Percentiles rank a stretch among this genome's conserved stretches.
phyloP scores from a whole-genome alignment of 2,113 vertebrate species.

The Solea solea region DNA sequence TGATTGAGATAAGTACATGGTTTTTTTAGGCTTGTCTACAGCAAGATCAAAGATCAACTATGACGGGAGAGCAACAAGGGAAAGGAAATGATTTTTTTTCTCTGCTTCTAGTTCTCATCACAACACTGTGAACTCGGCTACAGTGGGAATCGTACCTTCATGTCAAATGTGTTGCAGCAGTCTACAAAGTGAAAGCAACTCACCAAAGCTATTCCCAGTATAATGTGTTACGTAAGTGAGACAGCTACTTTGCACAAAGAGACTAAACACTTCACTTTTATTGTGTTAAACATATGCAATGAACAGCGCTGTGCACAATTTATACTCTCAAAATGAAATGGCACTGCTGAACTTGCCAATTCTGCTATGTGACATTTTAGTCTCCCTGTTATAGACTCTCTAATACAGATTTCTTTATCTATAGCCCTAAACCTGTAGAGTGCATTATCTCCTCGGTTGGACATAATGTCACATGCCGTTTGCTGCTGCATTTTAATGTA shows the following conservation, averaged over 20 bases:
- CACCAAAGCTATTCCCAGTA: constrained; percentile 47
- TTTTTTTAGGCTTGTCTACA: constrained; percentile 47
- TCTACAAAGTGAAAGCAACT: constrained; percentile 56
- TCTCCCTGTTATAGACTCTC: constrained; percentile 20
- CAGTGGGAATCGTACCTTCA: constrained; percentile 53
- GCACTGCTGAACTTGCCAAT: constrained; percentile 20
- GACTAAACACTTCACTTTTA: constrained; percentile 39
- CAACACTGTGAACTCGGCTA: constrained; percentile 47
- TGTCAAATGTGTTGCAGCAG: constrained; percentile 59
- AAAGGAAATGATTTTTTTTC: constrained; percentile 38
- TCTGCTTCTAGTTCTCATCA: constrained; percentile 18
- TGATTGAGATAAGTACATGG: constrained; percentile 40
- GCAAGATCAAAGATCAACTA: constrained; percentile 54
- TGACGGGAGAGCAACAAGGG: constrained; percentile 37
- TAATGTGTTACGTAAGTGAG: constrained; percentile 55
- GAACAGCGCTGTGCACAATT: constrained; percentile 16
- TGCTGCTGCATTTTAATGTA: constrained; percentile 37
- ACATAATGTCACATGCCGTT: constrained; percentile 7
- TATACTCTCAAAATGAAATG: background rate
- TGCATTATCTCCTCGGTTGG: background rate
- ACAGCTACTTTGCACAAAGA: constrained; percentile 40
- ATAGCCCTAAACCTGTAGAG: background rate
- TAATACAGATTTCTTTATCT: constrained; percentile 6
- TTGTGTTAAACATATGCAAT: constrained; percentile 34
- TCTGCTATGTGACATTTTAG: constrained; percentile 29